phyloP scores from a whole-genome alignment of 2,797 vertebrate genomes.

The Cichlasoma orientale region DNA sequence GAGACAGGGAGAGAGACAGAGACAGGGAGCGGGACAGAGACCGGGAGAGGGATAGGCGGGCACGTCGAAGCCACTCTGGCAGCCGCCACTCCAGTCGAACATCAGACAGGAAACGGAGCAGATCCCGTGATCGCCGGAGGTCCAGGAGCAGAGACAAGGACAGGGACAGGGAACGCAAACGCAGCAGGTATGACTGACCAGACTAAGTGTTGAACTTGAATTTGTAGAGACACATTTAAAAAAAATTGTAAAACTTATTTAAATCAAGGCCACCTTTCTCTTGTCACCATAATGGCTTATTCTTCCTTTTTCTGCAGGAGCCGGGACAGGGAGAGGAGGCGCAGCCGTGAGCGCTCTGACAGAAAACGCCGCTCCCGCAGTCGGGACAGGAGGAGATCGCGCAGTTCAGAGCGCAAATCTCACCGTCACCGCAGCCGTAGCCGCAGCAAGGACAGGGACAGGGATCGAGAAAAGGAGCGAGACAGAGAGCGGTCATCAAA shows the following conservation, averaged over 20 bases:
- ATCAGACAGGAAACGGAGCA: slow-evolving; percentile 91
- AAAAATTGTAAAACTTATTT: background rate
- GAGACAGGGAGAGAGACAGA: slow-evolving; percentile 87
- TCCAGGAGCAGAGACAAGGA: slow-evolving; percentile 93
- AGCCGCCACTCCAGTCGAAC: slow-evolving; percentile 93
- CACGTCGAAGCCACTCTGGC: slow-evolving; percentile 90
- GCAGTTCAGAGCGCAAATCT: slow-evolving; percentile 92
- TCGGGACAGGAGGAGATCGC: slow-evolving; percentile 90
- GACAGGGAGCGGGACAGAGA: slow-evolving; percentile 86
- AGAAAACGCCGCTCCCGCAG: slow-evolving; percentile 95
- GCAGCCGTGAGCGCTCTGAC: slow-evolving; percentile 93
- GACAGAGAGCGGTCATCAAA: slow-evolving; percentile 93
- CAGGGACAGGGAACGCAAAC: slow-evolving; percentile 87
- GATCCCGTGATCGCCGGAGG: slow-evolving; percentile 91
- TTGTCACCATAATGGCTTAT: background rate
- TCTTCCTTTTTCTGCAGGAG: slow-evolving; percentile 58
- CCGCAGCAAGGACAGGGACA: slow-evolving; percentile 91
- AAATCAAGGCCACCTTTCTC: background rate
- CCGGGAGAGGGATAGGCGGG: slow-evolving; percentile 67
- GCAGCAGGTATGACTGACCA: slow-evolving; percentile 86
- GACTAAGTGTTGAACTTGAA: background rate
- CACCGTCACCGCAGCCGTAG: slow-evolving; percentile 93
- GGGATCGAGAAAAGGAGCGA: slow-evolving; percentile 88
- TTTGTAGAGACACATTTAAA: background rate
- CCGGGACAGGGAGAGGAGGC: slow-evolving; percentile 80